phyloP scores from a whole-genome alignment of 2,888 invertebrate genomes.

The Lycaena phlaeas region DNA sequence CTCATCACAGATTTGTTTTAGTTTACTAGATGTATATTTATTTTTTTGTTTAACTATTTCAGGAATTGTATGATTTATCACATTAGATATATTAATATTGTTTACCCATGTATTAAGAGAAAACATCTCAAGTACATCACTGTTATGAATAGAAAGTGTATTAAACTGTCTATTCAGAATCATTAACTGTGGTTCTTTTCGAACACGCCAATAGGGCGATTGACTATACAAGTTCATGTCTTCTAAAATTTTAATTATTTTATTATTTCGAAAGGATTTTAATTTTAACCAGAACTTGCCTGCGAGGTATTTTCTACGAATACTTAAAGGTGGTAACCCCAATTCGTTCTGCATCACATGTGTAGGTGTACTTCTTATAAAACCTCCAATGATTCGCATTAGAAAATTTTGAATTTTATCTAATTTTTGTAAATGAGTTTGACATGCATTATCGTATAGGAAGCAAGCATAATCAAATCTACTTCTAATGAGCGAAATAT shows the following conservation, averaged over 20 bases:
- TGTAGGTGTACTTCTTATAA: neutral
- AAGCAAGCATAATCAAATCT: constrained; percentile 19
- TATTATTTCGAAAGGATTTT: no score
- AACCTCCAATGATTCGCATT: neutral
- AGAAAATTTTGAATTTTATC: neutral
- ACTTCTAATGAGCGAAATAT: constrained; percentile 21
- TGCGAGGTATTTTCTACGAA: no score
- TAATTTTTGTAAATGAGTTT: neutral
- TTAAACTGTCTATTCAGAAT: neutral
- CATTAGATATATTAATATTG: neutral
- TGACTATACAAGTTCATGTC: no score
- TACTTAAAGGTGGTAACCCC: no score
- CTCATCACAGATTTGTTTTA: neutral
- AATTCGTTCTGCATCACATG: no score
- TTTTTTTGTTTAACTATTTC: neutral
- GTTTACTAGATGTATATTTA: neutral
- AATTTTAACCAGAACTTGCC: no score
- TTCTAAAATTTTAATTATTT: no score
- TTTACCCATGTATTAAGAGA: neutral
- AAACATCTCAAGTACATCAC: neutral
- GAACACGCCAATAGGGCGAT: neutral
- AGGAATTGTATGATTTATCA: neutral
- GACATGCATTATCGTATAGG: neutral
- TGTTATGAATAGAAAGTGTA: neutral
- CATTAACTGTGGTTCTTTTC: neutral